Evolutionary conservation across 2,888 invertebrate genomes (phyloP).

Genomic region (Horisme vitalbata): DNA sequence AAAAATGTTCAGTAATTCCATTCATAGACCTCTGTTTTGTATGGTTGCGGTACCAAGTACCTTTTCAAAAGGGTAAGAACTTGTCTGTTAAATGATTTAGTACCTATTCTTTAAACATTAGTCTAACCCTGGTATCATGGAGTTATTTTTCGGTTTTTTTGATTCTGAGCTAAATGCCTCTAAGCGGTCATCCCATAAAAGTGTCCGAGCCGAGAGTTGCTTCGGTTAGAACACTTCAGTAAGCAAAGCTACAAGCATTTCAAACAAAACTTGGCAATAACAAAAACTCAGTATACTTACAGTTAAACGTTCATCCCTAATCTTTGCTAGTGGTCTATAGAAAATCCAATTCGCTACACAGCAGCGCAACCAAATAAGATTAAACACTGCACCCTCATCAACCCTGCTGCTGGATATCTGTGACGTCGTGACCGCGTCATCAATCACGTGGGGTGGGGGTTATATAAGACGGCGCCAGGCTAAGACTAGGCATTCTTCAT

Average conservation of each 20-base stretch:
- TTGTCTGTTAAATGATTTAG: too few relatives aligned
- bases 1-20: slow-evolving; percentile 6
- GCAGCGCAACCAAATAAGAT: slow-evolving; percentile 51
- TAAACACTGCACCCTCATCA: slow-evolving; percentile 66
- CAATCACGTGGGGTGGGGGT: slow-evolving; percentile 61
- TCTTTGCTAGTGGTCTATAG: slow-evolving; percentile 7
- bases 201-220: too few relatives aligned
- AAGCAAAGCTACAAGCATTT: background rate
- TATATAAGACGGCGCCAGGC: slow-evolving; percentile 51
- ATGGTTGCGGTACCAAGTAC: too few relatives aligned
- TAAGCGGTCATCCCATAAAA: too few relatives aligned
- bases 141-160: too few relatives aligned
- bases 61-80: too few relatives aligned
- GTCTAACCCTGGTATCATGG: too few relatives aligned
- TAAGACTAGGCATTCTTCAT: slow-evolving; percentile 63
- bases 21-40: background rate
- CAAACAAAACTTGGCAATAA: slow-evolving; percentile 1
- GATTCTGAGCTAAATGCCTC: too few relatives aligned
- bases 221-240: background rate
- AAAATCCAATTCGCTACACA: slow-evolving; percentile 21
- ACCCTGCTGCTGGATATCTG: slow-evolving; percentile 44
- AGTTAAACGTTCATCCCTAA: background rate
- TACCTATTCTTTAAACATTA: too few relatives aligned
- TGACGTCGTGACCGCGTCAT: slow-evolving; percentile 65
- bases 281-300: background rate